Base-by-base conservation (phyloP, 2,888 invertebrate species). In the Conistra vaccinii region DNA sequence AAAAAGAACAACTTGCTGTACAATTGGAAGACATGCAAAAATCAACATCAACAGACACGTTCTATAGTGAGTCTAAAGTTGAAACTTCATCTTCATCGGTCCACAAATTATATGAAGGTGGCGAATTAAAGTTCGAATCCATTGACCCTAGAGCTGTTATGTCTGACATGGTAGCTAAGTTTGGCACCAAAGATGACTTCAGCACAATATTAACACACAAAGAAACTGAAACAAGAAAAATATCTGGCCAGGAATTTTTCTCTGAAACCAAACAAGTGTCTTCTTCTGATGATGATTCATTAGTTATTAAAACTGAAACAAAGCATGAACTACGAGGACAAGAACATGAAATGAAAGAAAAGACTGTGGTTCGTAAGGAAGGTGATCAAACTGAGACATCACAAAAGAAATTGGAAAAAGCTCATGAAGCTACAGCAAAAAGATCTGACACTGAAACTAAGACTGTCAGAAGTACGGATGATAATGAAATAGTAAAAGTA, bases 381-480 rank as follows among this genome's bases (percentile, higher is more conserved):
- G 96, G 97, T 17, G 96, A 96, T 68, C 93, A 95, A 88, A 96
- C 95, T 32, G 96, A 97, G 89, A 96, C 96, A 39, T 96, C 96
- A 17, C 95, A 97, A 88, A 96, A 96, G 83, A 96, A 96, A 89
- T 86, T 96, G 42, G 97, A 97, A 90, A 97, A 95, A 88, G 96
- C 96, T 71, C 96, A 97, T 82, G 96, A 96, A 91, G 96, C 96
- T 53, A 92, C 95, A 3, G 96, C 96, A 23, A 97, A 96, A 86
- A 90, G 96, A 83, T 94, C 94, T 23, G 96, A 96, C 78, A 85
- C 93, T 53, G 97, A 96, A 93, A 96, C 95, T 0, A 96, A 96
- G 89, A 96, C 96, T 61, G 93, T 95, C 35, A 94, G 95, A 88
- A 95, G 93, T 83, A 95, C 93, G 17, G 96, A 96, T 88, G 96